Conservation (phyloP, 2,113 vertebrate species). For the Melanerpes formicivorus region DNA sequence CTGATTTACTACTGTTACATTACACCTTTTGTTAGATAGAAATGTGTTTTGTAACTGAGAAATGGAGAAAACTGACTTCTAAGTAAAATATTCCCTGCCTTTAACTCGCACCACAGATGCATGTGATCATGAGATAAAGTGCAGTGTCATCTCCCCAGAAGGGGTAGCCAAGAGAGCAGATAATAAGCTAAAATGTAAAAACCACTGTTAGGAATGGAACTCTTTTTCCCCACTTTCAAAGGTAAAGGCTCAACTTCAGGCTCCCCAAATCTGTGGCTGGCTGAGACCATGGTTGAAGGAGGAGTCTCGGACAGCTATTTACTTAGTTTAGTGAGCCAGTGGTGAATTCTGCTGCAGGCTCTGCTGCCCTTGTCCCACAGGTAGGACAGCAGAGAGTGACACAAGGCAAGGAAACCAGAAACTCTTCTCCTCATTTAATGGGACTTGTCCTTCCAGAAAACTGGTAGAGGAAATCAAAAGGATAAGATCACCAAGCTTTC, state of each 20-base stretch:
- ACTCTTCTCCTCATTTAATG: neutral
- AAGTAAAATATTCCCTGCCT: neutral
- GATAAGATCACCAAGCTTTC: neutral
- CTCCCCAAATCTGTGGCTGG: neutral
- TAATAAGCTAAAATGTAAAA: neutral
- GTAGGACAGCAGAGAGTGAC: neutral
- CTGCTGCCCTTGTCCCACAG: neutral
- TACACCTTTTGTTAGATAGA: neutral
- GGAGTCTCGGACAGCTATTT: neutral
- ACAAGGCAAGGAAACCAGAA: neutral
- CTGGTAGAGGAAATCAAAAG: neutral
- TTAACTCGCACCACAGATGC: neutral
- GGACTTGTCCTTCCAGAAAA: neutral
- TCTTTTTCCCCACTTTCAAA: neutral
- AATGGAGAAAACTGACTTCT: neutral
- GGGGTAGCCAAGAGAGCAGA: neutral
- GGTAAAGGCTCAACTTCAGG: neutral
- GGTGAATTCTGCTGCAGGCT: neutral
- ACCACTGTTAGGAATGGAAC: neutral
- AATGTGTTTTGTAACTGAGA: conserved; percentile 6
- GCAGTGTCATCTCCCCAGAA: neutral
- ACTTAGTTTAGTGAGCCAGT: neutral
- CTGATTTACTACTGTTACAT: neutral
- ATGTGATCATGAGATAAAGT: neutral
- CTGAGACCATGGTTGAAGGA: neutral